Conservation (phyloP, 1,140 invertebrate species). For the Cydia strobilella region DNA sequence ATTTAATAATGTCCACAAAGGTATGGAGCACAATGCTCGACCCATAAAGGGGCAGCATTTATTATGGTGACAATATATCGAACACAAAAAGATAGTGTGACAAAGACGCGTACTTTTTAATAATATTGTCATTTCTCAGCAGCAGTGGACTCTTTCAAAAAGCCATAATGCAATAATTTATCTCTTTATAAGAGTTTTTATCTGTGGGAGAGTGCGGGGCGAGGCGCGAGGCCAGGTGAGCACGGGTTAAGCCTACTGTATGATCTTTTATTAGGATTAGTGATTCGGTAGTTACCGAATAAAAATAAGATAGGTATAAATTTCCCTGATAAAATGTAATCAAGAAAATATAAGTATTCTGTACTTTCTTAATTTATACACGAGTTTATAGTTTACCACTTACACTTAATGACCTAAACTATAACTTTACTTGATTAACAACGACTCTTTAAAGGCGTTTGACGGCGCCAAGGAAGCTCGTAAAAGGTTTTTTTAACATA, state of each 20-base stretch:
- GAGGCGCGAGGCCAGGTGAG: slow-evolving; percentile 70
- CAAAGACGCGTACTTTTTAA: slow-evolving; percentile 79
- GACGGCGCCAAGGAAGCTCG: slow-evolving; percentile 11
- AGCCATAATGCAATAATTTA: slow-evolving; percentile 80
- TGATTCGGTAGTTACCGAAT: slow-evolving; percentile 18
- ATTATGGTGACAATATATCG: slow-evolving; percentile 79
- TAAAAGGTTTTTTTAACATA: neutral
- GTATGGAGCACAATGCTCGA: slow-evolving; percentile 70
- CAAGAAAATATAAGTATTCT: too few species aligned
- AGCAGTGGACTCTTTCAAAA: slow-evolving; percentile 80
- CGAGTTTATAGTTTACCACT: too few species aligned
- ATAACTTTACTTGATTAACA: too few species aligned
- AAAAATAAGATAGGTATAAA: neutral
- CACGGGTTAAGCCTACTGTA: slow-evolving; percentile 66
- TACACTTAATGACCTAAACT: too few species aligned
- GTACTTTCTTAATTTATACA: too few species aligned
- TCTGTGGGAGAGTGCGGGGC: slow-evolving; percentile 64
- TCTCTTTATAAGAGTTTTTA: slow-evolving; percentile 78
- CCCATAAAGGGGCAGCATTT: slow-evolving; percentile 77
- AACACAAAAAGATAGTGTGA: slow-evolving; percentile 79
- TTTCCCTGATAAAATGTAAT: too few species aligned
- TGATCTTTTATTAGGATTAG: slow-evolving; percentile 18
- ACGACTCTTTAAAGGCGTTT: neutral
- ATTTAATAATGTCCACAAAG: slow-evolving; percentile 80
- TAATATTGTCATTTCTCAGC: slow-evolving; percentile 81